Percentiles rank a stretch among this genome's conserved stretches.
Evolutionary conservation across 2,888 invertebrate genomes (phyloP).

Genomic region (Sphinx pinastri): DNA sequence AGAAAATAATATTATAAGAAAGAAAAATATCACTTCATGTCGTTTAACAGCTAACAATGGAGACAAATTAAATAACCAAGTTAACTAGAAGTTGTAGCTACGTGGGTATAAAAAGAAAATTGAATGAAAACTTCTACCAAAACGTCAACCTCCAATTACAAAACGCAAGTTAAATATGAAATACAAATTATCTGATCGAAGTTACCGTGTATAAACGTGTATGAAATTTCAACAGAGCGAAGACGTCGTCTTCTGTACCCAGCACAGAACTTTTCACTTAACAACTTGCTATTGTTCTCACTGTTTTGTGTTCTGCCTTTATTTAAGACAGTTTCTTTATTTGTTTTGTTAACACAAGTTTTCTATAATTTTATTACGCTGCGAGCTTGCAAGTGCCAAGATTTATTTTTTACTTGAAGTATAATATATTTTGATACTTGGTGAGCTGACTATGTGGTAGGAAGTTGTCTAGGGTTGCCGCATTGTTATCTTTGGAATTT

Average conservation of each 20-base stretch:
- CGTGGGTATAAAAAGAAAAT: not conserved
- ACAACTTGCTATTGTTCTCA: slow-evolving; percentile 14
- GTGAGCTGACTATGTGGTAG: not conserved
- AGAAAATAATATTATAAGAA: no score
- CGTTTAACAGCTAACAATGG: no score
- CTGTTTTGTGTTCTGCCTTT: slow-evolving; percentile 18
- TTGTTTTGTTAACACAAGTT: slow-evolving; percentile 25
- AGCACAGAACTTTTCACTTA: slow-evolving; percentile 30
- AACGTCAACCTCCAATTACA: not conserved
- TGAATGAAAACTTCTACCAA: not conserved
- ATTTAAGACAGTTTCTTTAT: slow-evolving; percentile 26
- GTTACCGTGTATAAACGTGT: slow-evolving; percentile 8
- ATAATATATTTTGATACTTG: slow-evolving; percentile 9
- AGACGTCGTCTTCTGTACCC: not conserved
- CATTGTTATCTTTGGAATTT: not conserved
- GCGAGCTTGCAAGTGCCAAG: slow-evolving; percentile 20
- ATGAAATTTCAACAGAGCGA: slow-evolving; percentile 13
- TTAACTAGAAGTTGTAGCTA: no score
- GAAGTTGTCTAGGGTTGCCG: not conserved
- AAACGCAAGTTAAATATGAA: slow-evolving; percentile 11
- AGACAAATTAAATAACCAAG: no score
- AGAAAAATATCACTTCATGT: no score
- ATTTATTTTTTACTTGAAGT: slow-evolving; percentile 7
- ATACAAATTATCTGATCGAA: slow-evolving; percentile 9
- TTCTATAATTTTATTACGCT: slow-evolving; percentile 23